Evolutionary conservation across 2,797 vertebrate genomes (phyloP).

Genomic region (Lophotriccus pileatus): DNA sequence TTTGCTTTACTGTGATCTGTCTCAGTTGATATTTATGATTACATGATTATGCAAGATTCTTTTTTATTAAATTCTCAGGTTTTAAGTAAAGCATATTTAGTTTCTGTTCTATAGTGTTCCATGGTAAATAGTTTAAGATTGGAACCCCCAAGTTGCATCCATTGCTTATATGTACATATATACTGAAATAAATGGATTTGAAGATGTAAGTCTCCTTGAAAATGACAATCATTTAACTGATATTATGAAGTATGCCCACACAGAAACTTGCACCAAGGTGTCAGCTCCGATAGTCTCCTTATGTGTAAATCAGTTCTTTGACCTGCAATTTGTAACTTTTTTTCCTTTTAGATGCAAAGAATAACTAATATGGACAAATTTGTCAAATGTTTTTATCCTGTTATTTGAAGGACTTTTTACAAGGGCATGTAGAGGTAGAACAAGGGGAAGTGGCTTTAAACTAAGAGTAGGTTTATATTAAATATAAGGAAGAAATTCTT

Average conservation of each 20-base stretch:
- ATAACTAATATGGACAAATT: not conserved
- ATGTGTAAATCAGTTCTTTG: not conserved
- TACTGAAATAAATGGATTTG: not conserved
- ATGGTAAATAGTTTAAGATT: not conserved
- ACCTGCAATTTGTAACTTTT: not conserved
- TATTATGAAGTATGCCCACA: not conserved
- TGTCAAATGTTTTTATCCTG: not conserved
- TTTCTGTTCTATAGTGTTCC: not conserved
- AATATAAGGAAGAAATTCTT: not conserved
- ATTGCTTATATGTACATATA: not conserved
- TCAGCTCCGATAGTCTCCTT: not conserved
- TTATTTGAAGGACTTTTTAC: not conserved
- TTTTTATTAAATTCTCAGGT: not conserved
- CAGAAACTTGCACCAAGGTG: not conserved
- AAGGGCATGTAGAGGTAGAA: not conserved
- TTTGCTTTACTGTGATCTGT: not conserved
- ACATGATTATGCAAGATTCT: not conserved
- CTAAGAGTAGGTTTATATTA: not conserved
- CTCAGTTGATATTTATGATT: not conserved
- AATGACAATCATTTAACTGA: not conserved
- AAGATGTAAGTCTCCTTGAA: not conserved
- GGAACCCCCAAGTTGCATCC: not conserved
- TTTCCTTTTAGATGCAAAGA: not conserved
- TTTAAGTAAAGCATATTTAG: not conserved
- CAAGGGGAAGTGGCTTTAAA: not conserved